These are phyloP conservation scores for Labeo catla DNA, from an alignment of 2,113 vertebrate genomes.

Conservation along the genomic window DNA sequence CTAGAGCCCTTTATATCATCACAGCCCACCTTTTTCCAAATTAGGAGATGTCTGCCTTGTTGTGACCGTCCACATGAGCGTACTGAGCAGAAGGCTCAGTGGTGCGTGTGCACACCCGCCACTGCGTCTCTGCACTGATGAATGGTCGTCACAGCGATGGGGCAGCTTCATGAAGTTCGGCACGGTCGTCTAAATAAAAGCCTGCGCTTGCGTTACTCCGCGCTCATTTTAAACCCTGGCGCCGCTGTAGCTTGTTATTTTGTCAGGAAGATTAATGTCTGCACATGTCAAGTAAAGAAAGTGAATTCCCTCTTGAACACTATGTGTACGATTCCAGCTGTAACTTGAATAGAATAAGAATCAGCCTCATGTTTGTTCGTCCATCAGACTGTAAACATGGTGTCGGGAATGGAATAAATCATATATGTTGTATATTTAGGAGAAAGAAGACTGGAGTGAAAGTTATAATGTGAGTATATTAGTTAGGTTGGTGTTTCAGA, in stretches of 20 bases:
- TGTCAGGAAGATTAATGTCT: constrained; percentile 80
- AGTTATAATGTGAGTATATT: background rate
- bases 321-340: constrained; percentile 51
- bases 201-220: constrained; percentile 45
- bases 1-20: background rate
- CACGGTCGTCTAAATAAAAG: constrained; percentile 74
- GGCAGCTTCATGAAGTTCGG: constrained; percentile 71
- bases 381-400: constrained; percentile 13
- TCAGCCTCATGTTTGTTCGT: constrained; percentile 52
- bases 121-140: constrained; percentile 70
- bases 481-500: background rate
- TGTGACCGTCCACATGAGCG: background rate
- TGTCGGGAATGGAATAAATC: constrained; percentile 47
- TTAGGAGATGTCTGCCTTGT: background rate
- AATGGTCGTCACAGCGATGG: constrained; percentile 77
- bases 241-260: constrained; percentile 74
- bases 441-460: background rate
- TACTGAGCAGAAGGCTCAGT: constrained; percentile 57
- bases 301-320: constrained; percentile 77
- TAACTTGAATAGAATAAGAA: constrained; percentile 38
- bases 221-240: constrained; percentile 75
- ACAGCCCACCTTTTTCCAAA: constrained; percentile 1
- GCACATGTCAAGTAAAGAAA: constrained; percentile 73
- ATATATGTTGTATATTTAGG: background rate
- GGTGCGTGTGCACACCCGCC: constrained; percentile 55